Evolutionary conservation across 2,797 vertebrate genomes (phyloP), one percentile per base, ranked within the genome.

Genomic region (Chelon labrosus): DNA sequence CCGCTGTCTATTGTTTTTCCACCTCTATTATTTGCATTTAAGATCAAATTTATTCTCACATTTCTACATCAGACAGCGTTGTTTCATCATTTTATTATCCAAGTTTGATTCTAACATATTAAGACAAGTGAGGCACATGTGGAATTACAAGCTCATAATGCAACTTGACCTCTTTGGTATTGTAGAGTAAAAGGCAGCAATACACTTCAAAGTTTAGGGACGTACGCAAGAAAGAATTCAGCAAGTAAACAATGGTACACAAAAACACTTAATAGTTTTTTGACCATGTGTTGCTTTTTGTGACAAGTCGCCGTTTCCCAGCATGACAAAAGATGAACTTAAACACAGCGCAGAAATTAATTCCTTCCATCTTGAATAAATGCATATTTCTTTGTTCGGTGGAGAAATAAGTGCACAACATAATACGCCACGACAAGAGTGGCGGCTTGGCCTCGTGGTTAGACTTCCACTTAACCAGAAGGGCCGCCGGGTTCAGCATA

Each of bases 121-220:
- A 41, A 61, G 25, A 62, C 46, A 50, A 50, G 17, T 12, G 46
- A 73, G 59, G 71, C 66, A 74, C 56, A 11, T 25, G 22, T 56
- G 49, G 37, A 65, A 73, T 55, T 11, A 68, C 14, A 44, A 47
- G 35, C 10, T 44, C 68, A 59, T 63, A 77, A 73, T 16, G 59
- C 54, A 53, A 68, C 41, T 71, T 56, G 61, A 83, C 70, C 35
- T 61, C 19, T 65, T 47, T 49, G 14, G 53, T 81, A 73, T 35
- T 8, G 75, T 17, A 54, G 72, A 78, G 53, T 59, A 77, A 56
- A 56, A 87, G 79, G 74, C 77, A 80, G 65, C 53, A 57, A 25
- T 22, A 14, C 31, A 73, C 19, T 63, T 16, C 47, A 42, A 12
- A 63, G 20, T 20, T 70, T 7, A 17, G n/a, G 16, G 5, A 20